A percentile compares a stretch with the other conserved stretches of the same genome.
phyloP scores from a whole-genome alignment of 2,797 vertebrate genomes.

The Calcarius lapponicus region DNA sequence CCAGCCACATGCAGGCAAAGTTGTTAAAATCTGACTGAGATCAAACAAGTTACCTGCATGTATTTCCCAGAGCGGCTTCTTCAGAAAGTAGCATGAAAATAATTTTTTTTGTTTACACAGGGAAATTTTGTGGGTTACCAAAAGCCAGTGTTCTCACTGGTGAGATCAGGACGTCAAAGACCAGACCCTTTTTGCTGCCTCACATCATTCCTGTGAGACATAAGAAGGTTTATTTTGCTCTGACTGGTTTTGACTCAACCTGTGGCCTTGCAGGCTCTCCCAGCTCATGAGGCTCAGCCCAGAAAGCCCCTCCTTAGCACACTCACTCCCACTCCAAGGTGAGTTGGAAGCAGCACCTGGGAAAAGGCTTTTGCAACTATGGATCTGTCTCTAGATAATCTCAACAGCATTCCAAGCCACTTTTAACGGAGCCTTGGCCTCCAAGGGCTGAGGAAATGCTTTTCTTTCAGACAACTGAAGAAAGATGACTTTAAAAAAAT shows the following conservation, averaged over 20 bases:
- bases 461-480: not conserved
- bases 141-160: not conserved
- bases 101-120: conserved; percentile 10
- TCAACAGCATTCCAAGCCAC: not conserved
- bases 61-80: conserved; percentile 14
- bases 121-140: conserved; percentile 12
- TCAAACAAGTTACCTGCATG: conserved; percentile 22
- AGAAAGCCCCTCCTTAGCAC: not conserved
- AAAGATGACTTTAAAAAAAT: rapidly evolving
- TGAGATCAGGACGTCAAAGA: not conserved
- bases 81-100: conserved; percentile 8
- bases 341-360: not conserved
- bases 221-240: not conserved
- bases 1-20: not conserved
- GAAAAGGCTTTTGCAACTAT: not conserved
- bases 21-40: conserved; percentile 47
- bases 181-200: not conserved
- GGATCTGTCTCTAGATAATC: not conserved
- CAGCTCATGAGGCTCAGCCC: not conserved
- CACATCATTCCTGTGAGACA: not conserved
- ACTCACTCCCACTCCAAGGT: not conserved
- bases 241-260: not conserved
- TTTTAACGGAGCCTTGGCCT: not conserved
- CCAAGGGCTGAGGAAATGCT: not conserved
- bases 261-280: not conserved